These are phyloP conservation scores for Oithona nana DNA, from an alignment of 2,888 invertebrate species.

Conservation along the genomic window DNA sequence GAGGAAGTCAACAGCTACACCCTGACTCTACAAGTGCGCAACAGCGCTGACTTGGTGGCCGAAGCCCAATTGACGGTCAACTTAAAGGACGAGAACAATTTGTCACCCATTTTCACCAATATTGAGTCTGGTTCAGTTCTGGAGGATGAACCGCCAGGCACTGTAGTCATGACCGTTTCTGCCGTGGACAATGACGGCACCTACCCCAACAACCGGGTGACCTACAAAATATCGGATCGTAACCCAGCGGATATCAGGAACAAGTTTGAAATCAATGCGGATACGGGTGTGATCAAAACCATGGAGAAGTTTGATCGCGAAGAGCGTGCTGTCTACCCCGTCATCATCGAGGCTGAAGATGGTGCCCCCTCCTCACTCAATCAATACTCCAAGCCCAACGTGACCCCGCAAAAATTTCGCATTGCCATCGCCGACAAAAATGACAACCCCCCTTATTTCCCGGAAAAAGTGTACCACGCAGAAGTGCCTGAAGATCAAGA, in stretches of 20 bases:
- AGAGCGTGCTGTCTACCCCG: slow-evolving; percentile 57
- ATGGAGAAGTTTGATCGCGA: slow-evolving; percentile 66
- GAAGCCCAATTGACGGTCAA: slow-evolving; percentile 7
- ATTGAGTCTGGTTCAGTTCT: slow-evolving; percentile 44
- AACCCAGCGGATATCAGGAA: slow-evolving; percentile 34
- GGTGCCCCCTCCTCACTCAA: slow-evolving; percentile 63
- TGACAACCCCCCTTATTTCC: slow-evolving; percentile 80
- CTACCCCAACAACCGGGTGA: slow-evolving; percentile 50
- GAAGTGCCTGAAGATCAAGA: slow-evolving; percentile 53
- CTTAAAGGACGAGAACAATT: slow-evolving; percentile 11
- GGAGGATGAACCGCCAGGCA: slow-evolving; percentile 63
- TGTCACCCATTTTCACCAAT: slow-evolving; percentile 17
- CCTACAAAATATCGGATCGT: slow-evolving; percentile 2
- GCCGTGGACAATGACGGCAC: slow-evolving; percentile 75
- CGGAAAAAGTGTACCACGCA: slow-evolving; percentile 41
- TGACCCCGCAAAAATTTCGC: slow-evolving; percentile 56
- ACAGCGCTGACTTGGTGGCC: slow-evolving; percentile 11
- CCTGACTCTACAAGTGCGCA: slow-evolving; percentile 43
- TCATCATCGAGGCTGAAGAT: slow-evolving; percentile 74
- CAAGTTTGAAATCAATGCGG: slow-evolving; percentile 55
- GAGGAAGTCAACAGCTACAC: slow-evolving; percentile 66
- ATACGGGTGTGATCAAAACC: slow-evolving; percentile 72
- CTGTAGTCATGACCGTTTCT: slow-evolving; percentile 64
- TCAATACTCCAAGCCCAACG: slow-evolving; percentile 43
- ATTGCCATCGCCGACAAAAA: slow-evolving; percentile 89